Conservation (phyloP, 2,797 vertebrate genomes). For the Sarcophilus harrisii region DNA sequence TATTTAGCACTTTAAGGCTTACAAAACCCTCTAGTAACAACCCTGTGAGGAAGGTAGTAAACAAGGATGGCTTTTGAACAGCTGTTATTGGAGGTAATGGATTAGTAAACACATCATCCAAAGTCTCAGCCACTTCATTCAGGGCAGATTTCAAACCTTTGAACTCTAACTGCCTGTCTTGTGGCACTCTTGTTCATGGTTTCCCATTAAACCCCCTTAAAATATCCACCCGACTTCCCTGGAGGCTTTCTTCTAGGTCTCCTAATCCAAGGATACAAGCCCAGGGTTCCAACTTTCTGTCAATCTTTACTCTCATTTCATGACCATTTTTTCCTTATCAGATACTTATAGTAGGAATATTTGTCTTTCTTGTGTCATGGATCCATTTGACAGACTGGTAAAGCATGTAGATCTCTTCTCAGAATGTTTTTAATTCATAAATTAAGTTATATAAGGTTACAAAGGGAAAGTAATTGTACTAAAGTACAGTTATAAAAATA, state of each 20-base stretch:
- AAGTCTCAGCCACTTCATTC: background rate
- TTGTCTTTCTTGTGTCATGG: background rate
- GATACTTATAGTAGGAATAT: background rate
- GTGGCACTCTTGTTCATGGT: background rate
- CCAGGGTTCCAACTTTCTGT: background rate
- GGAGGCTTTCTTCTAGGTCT: background rate
- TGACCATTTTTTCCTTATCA: background rate
- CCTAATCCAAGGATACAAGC: background rate
- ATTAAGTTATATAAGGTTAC: background rate
- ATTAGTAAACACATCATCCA: background rate
- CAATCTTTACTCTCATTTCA: background rate
- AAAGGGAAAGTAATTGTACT: background rate
- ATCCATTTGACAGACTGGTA: background rate
- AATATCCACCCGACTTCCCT: background rate
- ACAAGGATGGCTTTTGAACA: background rate
- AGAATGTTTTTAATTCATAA: background rate
- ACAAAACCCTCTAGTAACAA: background rate
- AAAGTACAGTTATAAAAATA: background rate
- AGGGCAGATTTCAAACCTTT: background rate
- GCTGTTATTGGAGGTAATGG: background rate
- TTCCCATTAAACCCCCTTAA: background rate
- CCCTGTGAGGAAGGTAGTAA: background rate
- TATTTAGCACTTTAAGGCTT: background rate
- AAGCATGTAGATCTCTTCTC: background rate
- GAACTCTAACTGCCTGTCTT: background rate